Evolutionary conservation across 64 coral and sea anemone species (phyloP).

Genomic region (Montipora capricornis): DNA sequence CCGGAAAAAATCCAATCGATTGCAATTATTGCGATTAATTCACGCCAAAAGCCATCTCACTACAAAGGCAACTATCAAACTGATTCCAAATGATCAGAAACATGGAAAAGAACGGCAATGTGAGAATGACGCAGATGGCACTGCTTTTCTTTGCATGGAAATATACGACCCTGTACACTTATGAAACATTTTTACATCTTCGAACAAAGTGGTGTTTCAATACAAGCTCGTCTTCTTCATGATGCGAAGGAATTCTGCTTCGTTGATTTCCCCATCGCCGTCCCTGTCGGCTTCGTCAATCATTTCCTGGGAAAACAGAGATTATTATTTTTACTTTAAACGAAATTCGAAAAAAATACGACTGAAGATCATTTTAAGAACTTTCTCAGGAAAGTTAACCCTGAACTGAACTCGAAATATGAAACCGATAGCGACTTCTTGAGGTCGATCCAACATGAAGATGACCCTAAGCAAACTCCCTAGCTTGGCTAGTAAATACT

Average conservation of each 20-base stretch:
- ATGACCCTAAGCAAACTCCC: too few species aligned
- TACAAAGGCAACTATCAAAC: neutral
- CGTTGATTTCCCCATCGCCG: slow-evolving; percentile 99
- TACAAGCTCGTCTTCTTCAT: slow-evolving; percentile 99
- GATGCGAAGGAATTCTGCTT: slow-evolving; percentile 98
- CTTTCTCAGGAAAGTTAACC: too few species aligned
- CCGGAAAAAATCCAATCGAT: too few species aligned
- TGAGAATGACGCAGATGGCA: neutral
- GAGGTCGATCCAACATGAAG: too few species aligned
- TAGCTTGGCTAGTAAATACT: too few species aligned
- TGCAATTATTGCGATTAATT: too few species aligned
- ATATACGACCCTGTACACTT: neutral
- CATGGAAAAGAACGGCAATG: neutral
- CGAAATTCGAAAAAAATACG: too few species aligned
- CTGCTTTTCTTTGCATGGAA: neutral
- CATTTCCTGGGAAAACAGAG: slow-evolving; percentile 84
- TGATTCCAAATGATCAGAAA: neutral
- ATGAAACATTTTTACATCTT: slow-evolving; percentile 47
- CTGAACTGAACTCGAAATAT: too few species aligned
- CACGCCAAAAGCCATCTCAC: neutral
- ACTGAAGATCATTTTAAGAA: too few species aligned
- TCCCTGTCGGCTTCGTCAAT: slow-evolving; percentile 99
- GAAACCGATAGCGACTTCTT: too few species aligned
- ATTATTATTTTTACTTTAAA: too few species aligned
- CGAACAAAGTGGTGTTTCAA: slow-evolving; percentile 23